Evolutionary conservation across 2,888 invertebrate species (phyloP).

Genomic region (Nysson spinosus): DNA sequence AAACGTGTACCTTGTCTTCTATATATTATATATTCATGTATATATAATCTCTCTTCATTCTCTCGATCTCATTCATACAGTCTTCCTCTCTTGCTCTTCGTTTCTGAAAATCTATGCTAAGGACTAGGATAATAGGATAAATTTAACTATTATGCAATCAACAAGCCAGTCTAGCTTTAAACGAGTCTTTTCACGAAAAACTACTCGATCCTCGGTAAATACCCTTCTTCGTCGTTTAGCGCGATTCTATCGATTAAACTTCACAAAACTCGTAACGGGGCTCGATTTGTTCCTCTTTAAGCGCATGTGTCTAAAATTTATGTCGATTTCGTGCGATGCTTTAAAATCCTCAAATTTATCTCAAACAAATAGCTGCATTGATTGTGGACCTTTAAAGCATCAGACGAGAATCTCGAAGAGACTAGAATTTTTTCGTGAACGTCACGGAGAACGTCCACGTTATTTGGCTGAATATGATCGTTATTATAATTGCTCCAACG

Average conservation of each 20-base stretch:
- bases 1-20: slow-evolving; percentile 13
- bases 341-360: not conserved
- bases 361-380: not conserved
- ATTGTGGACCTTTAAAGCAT: too few species aligned
- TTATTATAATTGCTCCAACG: not conserved
- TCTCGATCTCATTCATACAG: not conserved
- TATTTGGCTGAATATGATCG: not conserved
- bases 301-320: slow-evolving; percentile 1
- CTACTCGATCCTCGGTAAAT: not conserved
- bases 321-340: slow-evolving; percentile 1
- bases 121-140: slow-evolving; percentile 54
- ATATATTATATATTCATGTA: slow-evolving; percentile 16
- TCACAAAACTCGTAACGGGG: slow-evolving; percentile 13
- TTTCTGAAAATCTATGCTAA: slow-evolving; percentile 41
- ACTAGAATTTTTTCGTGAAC: slow-evolving; percentile 25
- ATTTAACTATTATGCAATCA: slow-evolving; percentile 50
- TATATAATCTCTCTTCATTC: not conserved
- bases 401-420: not conserved
- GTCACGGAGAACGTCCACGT: slow-evolving; percentile 5
- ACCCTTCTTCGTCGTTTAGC: not conserved
- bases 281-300: slow-evolving; percentile 1
- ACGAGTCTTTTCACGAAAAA: slow-evolving; percentile 2
- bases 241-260: not conserved
- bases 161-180: slow-evolving; percentile 46
- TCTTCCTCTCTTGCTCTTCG: not conserved